Evolutionary conservation across 2,888 invertebrate genomes (phyloP), one percentile per base, ranked within the genome.

Genomic region (Xestia ashworthii): DNA sequence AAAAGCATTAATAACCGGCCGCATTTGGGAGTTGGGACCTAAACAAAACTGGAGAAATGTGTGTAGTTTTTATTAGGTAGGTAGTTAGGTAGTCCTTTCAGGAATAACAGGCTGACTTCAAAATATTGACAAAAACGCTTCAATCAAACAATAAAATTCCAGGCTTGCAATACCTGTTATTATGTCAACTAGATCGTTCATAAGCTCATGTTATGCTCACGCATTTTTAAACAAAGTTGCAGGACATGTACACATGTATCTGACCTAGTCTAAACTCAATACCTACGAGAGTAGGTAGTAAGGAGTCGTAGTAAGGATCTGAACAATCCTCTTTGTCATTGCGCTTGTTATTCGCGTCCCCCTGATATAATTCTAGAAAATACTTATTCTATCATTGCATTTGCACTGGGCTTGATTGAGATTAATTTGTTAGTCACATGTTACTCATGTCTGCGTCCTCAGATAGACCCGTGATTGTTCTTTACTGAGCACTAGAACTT

Each of bases 301-400:
- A 38, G 2, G 32, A 32, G 44, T 53, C 16, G 25, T 22, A 6
- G 60, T 44, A 16, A 3, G 9, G 16, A 53, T 53, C 48, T 32
- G 44, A 68, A 69, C 38, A 74, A 68, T 69, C 19, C 25, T 65
- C 22, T 50, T 53, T 32, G n/a, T 66, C 38, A 66, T 70, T 58
- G 58, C 14, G 58, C 65, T 53, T 53, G 76, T 60, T 48, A 75
- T 38, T 14, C 22, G 50, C 12, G 76, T 70, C 50, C 69, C 76
- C 66, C 67, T 68, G 48, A 25, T 55, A 44, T n/a, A 71, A 82
- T 81, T 82, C 83, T 82, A 77, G 62, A 77, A 82, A 77, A 71
- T 55, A 44, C 62, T 82, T 71, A 81, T 53, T 32, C 46, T 53
- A 48, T 80, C n/a, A 70, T 55, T 62, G 50, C 53, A 66, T 60